phyloP scores from a whole-genome alignment of 2,797 vertebrate species.

The Hozukius guyotensis region DNA sequence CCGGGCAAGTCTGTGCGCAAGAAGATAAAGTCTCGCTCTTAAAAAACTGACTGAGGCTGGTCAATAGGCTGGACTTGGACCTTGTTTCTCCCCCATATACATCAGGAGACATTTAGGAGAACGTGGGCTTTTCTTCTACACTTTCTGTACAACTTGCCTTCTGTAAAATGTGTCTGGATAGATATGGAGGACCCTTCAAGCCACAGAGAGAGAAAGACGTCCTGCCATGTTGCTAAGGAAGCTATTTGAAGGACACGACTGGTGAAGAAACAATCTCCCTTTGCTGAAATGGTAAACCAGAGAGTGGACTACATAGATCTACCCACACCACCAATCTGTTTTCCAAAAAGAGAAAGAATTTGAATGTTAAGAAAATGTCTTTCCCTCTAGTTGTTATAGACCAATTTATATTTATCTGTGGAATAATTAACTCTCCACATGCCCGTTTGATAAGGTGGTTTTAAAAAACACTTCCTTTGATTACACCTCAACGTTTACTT shows the following conservation, averaged over 20 bases:
- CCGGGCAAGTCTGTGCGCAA: conserved; percentile 91
- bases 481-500: background rate
- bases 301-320: background rate
- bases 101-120: background rate
- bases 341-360: background rate
- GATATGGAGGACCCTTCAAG: background rate
- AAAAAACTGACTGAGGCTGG: conserved; percentile 27
- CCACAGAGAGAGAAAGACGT: background rate
- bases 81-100: background rate
- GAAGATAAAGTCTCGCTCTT: conserved; percentile 89
- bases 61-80: conserved; percentile 22
- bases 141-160: conserved; percentile 3
- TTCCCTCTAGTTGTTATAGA: background rate
- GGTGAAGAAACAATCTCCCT: background rate
- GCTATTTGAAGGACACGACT: background rate
- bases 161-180: conserved; percentile 3
- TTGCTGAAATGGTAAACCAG: background rate
- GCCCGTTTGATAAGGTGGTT: background rate
- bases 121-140: background rate
- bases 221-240: background rate
- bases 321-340: background rate
- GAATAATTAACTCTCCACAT: background rate
- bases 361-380: background rate
- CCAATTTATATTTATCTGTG: background rate
- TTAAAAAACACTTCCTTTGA: background rate